Conservation (phyloP, 2,888 invertebrate genomes). For the Spodoptera littoralis region DNA sequence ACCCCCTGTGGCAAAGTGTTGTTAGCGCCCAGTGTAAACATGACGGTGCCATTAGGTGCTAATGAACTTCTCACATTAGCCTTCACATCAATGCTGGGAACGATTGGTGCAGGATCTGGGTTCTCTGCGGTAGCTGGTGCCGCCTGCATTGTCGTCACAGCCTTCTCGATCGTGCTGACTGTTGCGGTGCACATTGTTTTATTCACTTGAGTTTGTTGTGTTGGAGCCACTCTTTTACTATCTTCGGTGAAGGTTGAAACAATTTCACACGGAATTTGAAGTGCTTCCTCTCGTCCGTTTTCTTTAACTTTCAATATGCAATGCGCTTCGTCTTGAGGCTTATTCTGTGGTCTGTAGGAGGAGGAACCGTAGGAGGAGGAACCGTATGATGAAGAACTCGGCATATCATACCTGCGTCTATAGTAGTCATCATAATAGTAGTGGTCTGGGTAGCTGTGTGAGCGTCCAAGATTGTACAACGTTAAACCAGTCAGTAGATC, state of each 20-base stretch:
- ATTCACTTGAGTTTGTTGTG: conserved; percentile 58
- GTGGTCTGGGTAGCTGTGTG: conserved; percentile 73
- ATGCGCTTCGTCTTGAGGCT: conserved; percentile 68
- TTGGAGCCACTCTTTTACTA: conserved; percentile 62
- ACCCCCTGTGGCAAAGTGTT: too few relatives aligned
- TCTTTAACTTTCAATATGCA: conserved; percentile 78
- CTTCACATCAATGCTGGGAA: too few relatives aligned
- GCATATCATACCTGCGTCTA: conserved; percentile 67
- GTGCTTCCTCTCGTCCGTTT: conserved; percentile 65
- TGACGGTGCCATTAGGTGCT: too few relatives aligned
- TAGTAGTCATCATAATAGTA: conserved; percentile 84
- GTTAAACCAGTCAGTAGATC: conserved; percentile 80
- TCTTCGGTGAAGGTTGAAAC: conserved; percentile 82
- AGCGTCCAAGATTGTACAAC: conserved; percentile 81
- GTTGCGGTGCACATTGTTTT: conserved; percentile 73
- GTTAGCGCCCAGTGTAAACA: too few relatives aligned
- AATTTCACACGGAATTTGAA: conserved; percentile 83
- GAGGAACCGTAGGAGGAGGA: conserved; percentile 19
- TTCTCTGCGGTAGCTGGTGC: conserved; percentile 3
- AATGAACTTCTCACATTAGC: too few relatives aligned
- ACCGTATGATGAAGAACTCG: conserved; percentile 35
- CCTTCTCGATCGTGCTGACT: conserved; percentile 63
- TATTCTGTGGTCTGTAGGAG: conserved; percentile 31
- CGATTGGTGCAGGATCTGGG: too few relatives aligned
- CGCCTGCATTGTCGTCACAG: conserved; percentile 13